These are phyloP conservation scores for Zeuzera pyrina DNA, from an alignment of 2,888 invertebrate species.

Conservation along the genomic window DNA sequence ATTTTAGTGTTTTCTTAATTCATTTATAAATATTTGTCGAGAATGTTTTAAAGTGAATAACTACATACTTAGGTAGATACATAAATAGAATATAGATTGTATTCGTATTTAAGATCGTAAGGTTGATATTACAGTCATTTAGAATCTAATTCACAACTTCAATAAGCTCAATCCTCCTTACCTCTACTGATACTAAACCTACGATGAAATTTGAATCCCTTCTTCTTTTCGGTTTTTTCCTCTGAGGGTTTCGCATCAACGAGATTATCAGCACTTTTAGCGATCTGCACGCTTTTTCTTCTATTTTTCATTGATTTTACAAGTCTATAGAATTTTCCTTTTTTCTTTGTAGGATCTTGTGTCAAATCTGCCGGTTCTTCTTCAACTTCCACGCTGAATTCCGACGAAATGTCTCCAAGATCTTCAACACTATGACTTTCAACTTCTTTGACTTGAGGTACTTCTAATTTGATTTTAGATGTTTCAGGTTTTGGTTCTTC, in stretches of 20 bases:
- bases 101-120: too few relatives aligned
- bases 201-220: conserved; percentile 59
- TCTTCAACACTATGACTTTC: conserved; percentile 63
- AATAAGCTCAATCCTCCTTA: conserved; percentile 48
- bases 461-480: conserved; percentile 45
- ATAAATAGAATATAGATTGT: too few relatives aligned
- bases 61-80: too few relatives aligned
- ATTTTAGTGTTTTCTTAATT: too few relatives aligned
- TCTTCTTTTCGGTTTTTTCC: conserved; percentile 53
- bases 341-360: conserved; percentile 49
- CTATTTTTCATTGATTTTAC: conserved; percentile 66
- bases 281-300: conserved; percentile 63
- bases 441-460: conserved; percentile 40
- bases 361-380: conserved; percentile 41
- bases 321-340: conserved; percentile 59
- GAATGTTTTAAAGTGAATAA: too few relatives aligned
- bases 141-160: too few relatives aligned
- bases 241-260: conserved; percentile 42
- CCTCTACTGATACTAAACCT: conserved; percentile 61
- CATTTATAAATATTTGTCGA: too few relatives aligned
- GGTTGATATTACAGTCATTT: too few relatives aligned
- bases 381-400: conserved; percentile 65
- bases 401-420: conserved; percentile 63
- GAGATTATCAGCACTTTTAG: conserved; percentile 59
- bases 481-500: conserved; percentile 50